Base-by-base conservation (phyloP, 2,113 vertebrate genomes). In the Martes martes region DNA sequence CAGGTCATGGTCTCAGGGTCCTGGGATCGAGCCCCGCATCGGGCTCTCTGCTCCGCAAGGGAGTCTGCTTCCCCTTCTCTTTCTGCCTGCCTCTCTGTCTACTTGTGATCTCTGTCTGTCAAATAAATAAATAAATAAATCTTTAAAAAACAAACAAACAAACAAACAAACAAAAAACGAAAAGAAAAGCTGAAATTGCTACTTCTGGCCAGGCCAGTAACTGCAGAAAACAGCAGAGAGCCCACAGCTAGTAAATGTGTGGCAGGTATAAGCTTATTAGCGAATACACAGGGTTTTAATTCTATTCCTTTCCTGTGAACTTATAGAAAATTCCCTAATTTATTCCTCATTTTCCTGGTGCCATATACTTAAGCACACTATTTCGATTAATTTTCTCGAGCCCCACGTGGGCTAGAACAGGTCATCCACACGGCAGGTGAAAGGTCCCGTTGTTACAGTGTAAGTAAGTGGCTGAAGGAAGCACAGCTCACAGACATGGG, bases 321-420 rank as follows among this genome's bases (percentile, higher is more conserved):
- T 69, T 71, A 87, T 2, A 47, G 11, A 80, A 47, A 80, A 47
- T 61, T 42, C 16, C 11, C 24, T 65, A 74, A 52, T 21, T 24
- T 57, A n/a, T 63, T 21, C 14, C 81, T 57, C 8, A 26, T 85
- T 57, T 78, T 18, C 45, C 33, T 63, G 55, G 11, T 71, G 63
- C 50, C 36, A 8, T 59, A 23, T 36, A n/a, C 15, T 82, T 15
- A 76, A 85, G 69, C 33, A 63, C 21, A 39, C 42, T 74, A 7
- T 74, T 74, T 89, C 14, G 14, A 42, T 83, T 73, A 10, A 39
- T 65, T 74, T 81, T 39, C 65, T 61, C 19, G 6, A 65, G 42
- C 24, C 13, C 21, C 19, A 36, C 0, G 0, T 15, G 23, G 39
- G 19, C 26, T 19, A 11, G 21, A 26, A 31, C 47, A 4, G 6